phyloP scores from a whole-genome alignment of 92 coral and sea anemone genomes.

The Montipora capitata region DNA sequence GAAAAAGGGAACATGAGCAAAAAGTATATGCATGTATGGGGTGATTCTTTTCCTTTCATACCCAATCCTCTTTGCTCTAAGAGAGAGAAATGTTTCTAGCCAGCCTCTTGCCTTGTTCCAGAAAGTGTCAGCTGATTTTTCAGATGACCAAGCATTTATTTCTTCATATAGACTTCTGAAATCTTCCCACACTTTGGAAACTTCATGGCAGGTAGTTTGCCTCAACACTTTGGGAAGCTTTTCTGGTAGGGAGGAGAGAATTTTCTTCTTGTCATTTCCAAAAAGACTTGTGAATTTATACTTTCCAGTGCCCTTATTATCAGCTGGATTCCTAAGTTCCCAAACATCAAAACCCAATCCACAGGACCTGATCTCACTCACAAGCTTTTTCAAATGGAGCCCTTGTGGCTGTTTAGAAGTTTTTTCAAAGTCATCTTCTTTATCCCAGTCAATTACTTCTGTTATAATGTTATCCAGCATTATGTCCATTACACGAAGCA shows the following conservation, averaged over 20 bases:
- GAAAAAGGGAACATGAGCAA: too few relatives aligned
- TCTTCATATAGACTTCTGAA: neutral
- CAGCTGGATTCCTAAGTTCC: constrained; percentile 3
- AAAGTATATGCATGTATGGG: too few relatives aligned
- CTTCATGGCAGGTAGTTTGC: neutral
- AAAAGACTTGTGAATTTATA: constrained; percentile 64
- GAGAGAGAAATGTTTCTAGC: too few relatives aligned
- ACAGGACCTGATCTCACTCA: constrained; percentile 8
- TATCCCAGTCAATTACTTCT: constrained; percentile 71
- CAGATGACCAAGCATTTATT: neutral
- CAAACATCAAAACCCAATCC: constrained; percentile 8
- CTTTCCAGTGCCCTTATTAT: constrained; percentile 44
- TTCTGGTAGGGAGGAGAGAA: neutral
- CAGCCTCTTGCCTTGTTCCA: too few relatives aligned
- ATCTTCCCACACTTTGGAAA: neutral
- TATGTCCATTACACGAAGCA: constrained; percentile 76
- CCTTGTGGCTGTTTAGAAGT: neutral
- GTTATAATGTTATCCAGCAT: constrained; percentile 61
- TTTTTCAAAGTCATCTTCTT: constrained; percentile 56
- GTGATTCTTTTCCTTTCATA: too few relatives aligned
- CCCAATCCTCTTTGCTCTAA: too few relatives aligned
- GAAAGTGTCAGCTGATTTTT: too few relatives aligned
- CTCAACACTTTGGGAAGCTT: neutral
- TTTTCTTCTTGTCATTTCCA: constrained; percentile 44
- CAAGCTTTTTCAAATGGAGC: neutral